Evolutionary conservation across 2,797 vertebrate species (phyloP).

Genomic region (Sciurus carolinensis): DNA sequence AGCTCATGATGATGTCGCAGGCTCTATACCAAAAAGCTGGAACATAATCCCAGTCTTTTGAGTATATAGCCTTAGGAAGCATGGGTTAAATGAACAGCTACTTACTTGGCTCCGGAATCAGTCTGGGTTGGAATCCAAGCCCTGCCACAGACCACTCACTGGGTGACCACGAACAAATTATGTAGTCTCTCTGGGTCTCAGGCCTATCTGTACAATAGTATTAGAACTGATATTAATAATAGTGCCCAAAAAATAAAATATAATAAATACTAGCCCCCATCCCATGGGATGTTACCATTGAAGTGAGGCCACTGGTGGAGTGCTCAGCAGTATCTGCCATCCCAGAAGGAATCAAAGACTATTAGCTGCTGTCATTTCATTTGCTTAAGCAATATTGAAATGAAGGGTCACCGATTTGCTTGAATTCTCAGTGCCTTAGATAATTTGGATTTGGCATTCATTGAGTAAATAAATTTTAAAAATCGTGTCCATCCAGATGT

Average conservation of each 20-base stretch:
- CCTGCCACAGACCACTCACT: rapidly evolving
- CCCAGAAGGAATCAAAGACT: background rate
- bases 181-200: background rate
- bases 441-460: background rate
- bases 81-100: background rate
- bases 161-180: rapidly evolving
- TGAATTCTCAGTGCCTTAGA: background rate
- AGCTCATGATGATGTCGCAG: background rate
- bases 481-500: background rate
- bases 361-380: background rate
- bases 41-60: background rate
- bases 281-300: background rate
- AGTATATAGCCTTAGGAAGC: background rate
- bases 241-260: too few species aligned
- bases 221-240: background rate
- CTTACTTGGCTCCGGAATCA: background rate
- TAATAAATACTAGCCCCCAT: background rate
- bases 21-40: background rate
- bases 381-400: background rate
- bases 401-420: background rate
- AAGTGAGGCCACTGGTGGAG: background rate
- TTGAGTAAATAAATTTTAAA: constrained; percentile 31
- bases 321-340: background rate
- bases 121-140: background rate
- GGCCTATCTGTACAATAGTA: too few species aligned